These are phyloP conservation scores for Cossypha caffra DNA, from an alignment of 2,797 vertebrate genomes.

Conservation along the genomic window DNA sequence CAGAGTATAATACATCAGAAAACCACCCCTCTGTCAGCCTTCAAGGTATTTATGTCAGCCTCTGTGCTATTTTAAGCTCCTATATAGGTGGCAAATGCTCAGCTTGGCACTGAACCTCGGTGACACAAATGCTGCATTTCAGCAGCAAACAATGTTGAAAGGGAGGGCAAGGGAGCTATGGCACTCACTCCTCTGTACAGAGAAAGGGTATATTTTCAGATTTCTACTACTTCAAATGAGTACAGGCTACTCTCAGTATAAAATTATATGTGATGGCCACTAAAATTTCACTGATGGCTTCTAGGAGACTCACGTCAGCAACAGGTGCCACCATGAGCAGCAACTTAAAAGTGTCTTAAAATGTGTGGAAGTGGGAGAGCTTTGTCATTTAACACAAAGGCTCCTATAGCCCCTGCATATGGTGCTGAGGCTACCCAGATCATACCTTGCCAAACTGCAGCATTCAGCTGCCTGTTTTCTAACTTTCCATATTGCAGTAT, in stretches of 20 bases:
- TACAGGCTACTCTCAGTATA: not conserved
- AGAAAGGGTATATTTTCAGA: not conserved
- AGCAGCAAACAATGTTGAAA: not conserved
- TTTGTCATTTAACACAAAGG: not conserved
- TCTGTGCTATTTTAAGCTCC: conserved; percentile 54
- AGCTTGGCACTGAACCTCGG: conserved; percentile 16
- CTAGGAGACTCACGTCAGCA: not conserved
- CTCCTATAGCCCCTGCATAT: not conserved
- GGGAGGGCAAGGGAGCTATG: not conserved
- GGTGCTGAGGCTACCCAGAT: not conserved
- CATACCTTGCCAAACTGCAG: not conserved
- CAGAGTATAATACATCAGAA: conserved; percentile 5
- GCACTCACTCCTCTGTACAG: not conserved
- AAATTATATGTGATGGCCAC: not conserved
- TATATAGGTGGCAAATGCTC: conserved; percentile 23
- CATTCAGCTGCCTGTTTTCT: not conserved
- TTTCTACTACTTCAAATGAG: not conserved
- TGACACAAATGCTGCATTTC: conserved; percentile 17
- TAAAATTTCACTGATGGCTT: not conserved
- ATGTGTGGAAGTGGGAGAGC: not conserved
- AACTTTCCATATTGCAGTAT: not conserved
- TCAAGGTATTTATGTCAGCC: conserved; percentile 50
- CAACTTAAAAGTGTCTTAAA: not conserved
- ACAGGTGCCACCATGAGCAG: not conserved
- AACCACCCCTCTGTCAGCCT: conserved; percentile 1